Percentiles rank a stretch among this genome's conserved stretches.
Evolutionary conservation across 1,140 invertebrate species (phyloP).

Genomic region (Trigoniulus corallinus): DNA sequence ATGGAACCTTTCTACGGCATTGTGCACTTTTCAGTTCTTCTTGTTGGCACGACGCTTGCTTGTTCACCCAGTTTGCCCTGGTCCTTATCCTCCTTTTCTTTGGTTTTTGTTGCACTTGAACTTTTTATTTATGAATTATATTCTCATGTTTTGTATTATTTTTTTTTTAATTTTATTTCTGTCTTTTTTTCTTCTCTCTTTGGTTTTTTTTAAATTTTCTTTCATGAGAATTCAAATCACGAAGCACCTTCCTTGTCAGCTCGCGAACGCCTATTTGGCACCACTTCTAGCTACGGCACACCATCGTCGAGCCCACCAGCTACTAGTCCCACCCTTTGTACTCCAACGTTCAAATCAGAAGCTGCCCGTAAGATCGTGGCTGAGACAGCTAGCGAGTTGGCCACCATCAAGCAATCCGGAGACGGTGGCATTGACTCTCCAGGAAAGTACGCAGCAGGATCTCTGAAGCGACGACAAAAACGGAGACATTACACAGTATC

Average conservation of each 20-base stretch:
- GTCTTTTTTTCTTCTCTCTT: conserved; percentile 3
- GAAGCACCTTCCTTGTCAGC: conserved; percentile 15
- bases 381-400: conserved; percentile 40
- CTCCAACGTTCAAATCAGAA: conserved; percentile 63
- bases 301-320: not conserved
- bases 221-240: not conserved
- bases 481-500: conserved; percentile 75
- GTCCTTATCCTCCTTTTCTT: too few species aligned
- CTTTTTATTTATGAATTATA: too few species aligned
- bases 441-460: conserved; percentile 8
- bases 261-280: conserved; percentile 26
- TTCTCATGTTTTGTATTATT: not conserved
- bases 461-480: conserved; percentile 35
- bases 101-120: too few species aligned
- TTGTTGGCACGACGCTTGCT: too few species aligned
- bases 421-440: not conserved
- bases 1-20: too few species aligned
- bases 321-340: conserved; percentile 19
- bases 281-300: not conserved
- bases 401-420: not conserved
- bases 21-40: too few species aligned
- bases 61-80: too few species aligned
- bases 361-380: conserved; percentile 66
- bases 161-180: not conserved
- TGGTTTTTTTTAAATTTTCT: not conserved